Evolutionary conservation across 2,113 vertebrate species (phyloP).

Genomic region (Proteles cristata): DNA sequence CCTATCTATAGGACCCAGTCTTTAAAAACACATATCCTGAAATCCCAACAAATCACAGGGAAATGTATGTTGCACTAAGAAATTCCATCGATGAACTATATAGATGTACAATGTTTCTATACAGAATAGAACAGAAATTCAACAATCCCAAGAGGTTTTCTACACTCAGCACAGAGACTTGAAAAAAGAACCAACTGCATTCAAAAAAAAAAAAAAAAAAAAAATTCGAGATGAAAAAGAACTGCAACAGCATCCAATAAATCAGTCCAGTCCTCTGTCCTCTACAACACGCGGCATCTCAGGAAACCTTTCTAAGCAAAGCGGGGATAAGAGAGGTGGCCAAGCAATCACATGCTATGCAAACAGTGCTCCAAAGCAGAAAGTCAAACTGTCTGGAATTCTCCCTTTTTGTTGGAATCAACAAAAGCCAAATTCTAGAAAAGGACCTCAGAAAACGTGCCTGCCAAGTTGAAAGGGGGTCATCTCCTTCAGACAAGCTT

Average conservation of each 20-base stretch:
- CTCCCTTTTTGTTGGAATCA: background rate
- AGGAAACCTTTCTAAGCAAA: background rate
- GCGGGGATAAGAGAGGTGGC: background rate
- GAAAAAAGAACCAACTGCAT: background rate
- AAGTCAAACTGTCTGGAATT: background rate
- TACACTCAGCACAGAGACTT: background rate
- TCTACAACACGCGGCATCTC: background rate
- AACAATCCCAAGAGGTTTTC: background rate
- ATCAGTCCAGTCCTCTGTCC: background rate
- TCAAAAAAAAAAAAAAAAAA: background rate
- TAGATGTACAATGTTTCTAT: background rate
- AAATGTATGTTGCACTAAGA: background rate
- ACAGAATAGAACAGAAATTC: background rate
- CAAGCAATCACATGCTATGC: background rate
- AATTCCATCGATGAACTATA: background rate
- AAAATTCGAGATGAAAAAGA: conserved; percentile 8
- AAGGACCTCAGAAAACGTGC: background rate
- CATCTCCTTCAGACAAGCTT: background rate
- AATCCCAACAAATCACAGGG: background rate
- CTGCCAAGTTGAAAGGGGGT: background rate
- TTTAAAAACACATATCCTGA: background rate
- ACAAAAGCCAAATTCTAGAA: background rate
- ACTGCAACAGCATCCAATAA: background rate
- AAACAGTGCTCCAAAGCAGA: background rate
- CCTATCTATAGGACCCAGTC: background rate